phyloP scores from a whole-genome alignment of 2,888 invertebrate species.

The Cistogaster globosa region DNA sequence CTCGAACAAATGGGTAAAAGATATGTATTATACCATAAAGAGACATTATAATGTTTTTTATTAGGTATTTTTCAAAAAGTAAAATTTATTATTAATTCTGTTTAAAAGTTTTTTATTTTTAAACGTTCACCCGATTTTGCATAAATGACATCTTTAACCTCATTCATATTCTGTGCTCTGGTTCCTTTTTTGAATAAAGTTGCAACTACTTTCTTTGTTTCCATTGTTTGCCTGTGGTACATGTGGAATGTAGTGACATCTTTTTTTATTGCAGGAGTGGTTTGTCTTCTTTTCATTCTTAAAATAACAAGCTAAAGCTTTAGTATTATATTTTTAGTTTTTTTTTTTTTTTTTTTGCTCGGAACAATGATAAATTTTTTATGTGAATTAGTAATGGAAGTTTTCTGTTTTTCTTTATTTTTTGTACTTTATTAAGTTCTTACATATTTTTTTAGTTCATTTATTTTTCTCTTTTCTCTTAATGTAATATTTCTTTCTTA shows the following conservation, averaged over 20 bases:
- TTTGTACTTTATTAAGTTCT: conserved; percentile 24
- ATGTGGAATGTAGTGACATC: too few relatives aligned
- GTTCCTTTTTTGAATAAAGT: neutral
- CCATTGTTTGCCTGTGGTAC: neutral
- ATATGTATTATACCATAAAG: too few relatives aligned
- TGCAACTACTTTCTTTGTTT: neutral
- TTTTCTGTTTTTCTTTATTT: neutral
- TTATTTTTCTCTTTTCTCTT: neutral
- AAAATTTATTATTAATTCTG: too few relatives aligned
- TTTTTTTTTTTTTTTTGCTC: neutral
- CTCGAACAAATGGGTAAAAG: too few relatives aligned
- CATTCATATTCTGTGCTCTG: conserved; percentile 51
- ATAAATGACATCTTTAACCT: conserved; percentile 56
- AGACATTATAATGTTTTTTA: too few relatives aligned
- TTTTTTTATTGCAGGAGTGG: too few relatives aligned
- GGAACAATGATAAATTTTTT: neutral
- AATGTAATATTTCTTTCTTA: neutral
- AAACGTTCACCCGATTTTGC: too few relatives aligned
- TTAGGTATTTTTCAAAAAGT: too few relatives aligned
- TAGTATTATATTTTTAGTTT: conserved; percentile 38
- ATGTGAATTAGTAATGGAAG: conserved; percentile 44
- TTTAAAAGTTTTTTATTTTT: too few relatives aligned
- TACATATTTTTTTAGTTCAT: too few relatives aligned
- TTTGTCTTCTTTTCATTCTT: too few relatives aligned
- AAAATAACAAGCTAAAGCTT: too few relatives aligned